Conservation (phyloP, 2,113 vertebrate genomes). For the Thryonomys swinderianus region DNA sequence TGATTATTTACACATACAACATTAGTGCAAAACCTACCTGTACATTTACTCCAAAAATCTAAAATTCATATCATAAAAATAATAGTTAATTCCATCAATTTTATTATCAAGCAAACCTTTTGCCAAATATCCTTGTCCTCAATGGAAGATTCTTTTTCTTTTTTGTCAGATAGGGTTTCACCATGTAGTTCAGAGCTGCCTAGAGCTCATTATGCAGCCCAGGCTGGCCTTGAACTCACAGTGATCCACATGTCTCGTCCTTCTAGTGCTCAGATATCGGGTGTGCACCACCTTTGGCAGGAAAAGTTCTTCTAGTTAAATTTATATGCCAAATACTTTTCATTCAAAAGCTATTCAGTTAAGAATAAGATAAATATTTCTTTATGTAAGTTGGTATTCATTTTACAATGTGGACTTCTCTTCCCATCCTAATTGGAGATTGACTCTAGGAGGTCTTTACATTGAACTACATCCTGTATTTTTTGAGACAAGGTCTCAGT, state of each 20-base stretch:
- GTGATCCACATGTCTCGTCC: neutral
- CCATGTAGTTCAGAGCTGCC: neutral
- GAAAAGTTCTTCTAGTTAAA: neutral
- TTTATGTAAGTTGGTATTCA: slow-evolving; percentile 1
- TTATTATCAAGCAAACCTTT: too few relatives aligned
- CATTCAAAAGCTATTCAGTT: slow-evolving; percentile 25
- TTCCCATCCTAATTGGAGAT: neutral
- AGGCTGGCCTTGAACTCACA: neutral
- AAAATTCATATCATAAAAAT: too few relatives aligned
- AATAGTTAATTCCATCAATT: too few relatives aligned
- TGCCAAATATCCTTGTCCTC: too few relatives aligned
- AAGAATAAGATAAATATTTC: neutral
- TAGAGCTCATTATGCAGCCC: neutral
- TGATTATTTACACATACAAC: too few relatives aligned
- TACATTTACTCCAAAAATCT: too few relatives aligned
- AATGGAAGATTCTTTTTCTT: too few relatives aligned
- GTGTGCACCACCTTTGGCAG: neutral
- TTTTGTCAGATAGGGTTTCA: neutral
- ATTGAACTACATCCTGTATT: neutral
- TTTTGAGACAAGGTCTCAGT: neutral
- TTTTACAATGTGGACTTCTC: neutral
- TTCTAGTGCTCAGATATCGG: neutral
- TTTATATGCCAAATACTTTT: slow-evolving; percentile 6
- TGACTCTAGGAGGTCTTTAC: neutral
- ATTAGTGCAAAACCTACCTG: too few relatives aligned